Base-by-base conservation (phyloP, 2,888 invertebrate species). In the Pinctada fucata region DNA sequence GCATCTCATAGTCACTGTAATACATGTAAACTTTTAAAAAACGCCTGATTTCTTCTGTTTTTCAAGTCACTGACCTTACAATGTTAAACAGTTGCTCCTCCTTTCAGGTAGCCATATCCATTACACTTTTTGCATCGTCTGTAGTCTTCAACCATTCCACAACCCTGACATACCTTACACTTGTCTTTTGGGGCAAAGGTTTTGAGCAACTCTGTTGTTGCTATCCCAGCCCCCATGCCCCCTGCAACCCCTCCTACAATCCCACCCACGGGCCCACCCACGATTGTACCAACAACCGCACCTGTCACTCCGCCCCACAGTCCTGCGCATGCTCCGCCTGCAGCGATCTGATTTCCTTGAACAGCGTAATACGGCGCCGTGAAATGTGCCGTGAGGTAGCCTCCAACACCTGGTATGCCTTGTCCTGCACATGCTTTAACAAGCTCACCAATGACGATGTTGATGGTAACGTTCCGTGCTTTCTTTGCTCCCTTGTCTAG, bases 111-210 rank as follows among this genome's bases (percentile, higher is more conserved):
- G 4, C 68, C 68, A 50, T 8, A 48, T 0, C 68, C 68, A 2
- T 68, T 50, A 48, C 68, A 68, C 8, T 68, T 47, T 50, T 68
- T 68, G 68, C 68, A 68, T 16, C 49, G 48, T 48, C 68, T 48
- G 49, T 48, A 68, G 48, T 68, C 68, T 1, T 68, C 48, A 6
- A 68, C 13, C 68, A 68, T 13, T 45, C 68, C 68, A 5, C 49
- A 49, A n/a, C 68, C 49, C 5, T 68, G 48, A 10, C 68, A 68
- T 10, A 5, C n/a, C 48, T 8, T 48, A 8, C 49, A 68, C 50
- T 68, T 68, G 68, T 68, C 68, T 8, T 48, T 48, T n/a, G 48
- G 68, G 10, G 48, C 45, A 13, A 8, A 68, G 0, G 48, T 50
- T 16, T 68, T 68, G 49, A 68, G 50, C 2, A 68, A 50, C 3